Evolutionary conservation across 2,113 vertebrate species (phyloP).

Genomic region (Syngnathus floridae): DNA sequence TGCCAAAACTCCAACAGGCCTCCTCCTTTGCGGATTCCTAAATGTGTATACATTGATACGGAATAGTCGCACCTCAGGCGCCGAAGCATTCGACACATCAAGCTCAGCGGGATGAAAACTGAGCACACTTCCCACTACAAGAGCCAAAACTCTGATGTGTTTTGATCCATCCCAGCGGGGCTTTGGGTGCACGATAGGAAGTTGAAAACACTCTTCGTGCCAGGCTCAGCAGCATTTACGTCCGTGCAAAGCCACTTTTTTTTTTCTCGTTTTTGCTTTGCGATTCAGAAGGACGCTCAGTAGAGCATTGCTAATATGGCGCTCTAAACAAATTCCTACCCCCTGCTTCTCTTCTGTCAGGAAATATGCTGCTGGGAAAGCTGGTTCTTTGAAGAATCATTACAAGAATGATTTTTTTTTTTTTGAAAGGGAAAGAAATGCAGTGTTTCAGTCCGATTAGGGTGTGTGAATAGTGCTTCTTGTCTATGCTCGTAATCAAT

Average conservation of each 20-base stretch:
- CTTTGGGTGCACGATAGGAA: constrained; percentile 36
- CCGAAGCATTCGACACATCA: constrained; percentile 38
- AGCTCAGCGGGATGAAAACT: constrained; percentile 21
- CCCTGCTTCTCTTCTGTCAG: constrained; percentile 7
- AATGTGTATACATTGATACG: constrained; percentile 5
- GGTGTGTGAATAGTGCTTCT: constrained; percentile 11
- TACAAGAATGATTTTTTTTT: neutral
- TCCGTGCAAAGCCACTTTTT: neutral
- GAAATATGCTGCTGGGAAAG: neutral
- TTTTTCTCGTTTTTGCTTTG: neutral
- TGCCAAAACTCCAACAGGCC: neutral
- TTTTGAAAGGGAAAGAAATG: neutral
- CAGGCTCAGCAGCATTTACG: constrained; percentile 4
- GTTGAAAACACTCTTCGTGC: constrained; percentile 10
- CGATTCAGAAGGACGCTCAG: constrained; percentile 2
- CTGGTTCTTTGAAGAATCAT: neutral
- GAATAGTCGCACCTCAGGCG: constrained; percentile 15
- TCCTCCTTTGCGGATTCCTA: constrained; percentile 1
- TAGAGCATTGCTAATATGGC: constrained; percentile 1
- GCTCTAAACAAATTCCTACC: constrained; percentile 6
- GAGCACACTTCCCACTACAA: constrained; percentile 1
- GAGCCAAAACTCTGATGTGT: constrained; percentile 11
- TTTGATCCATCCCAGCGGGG: constrained; percentile 34
- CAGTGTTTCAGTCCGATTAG: constrained; percentile 7
- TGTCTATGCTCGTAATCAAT: constrained; percentile 28